These are phyloP conservation scores for Lasioglossum zephyrum DNA, from an alignment of 2,888 invertebrate genomes.

Conservation along the genomic window DNA sequence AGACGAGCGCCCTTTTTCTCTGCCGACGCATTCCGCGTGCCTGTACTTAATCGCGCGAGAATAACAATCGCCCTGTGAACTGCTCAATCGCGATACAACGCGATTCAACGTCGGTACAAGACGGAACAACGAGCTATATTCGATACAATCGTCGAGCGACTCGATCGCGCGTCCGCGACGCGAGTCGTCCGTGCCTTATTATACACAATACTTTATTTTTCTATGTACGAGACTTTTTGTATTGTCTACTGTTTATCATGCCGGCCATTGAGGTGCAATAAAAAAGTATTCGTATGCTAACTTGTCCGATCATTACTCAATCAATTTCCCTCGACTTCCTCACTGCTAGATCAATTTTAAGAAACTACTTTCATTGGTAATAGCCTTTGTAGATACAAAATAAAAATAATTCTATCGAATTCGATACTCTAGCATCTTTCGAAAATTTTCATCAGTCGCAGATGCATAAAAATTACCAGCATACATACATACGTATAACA, in stretches of 20 bases:
- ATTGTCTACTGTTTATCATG: constrained; percentile 35
- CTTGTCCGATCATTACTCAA: neutral
- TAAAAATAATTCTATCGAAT: too few species aligned
- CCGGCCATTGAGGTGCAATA: constrained; percentile 43
- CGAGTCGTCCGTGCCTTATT: constrained; percentile 20
- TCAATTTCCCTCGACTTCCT: neutral
- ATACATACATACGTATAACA: too few species aligned
- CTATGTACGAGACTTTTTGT: constrained; percentile 39
- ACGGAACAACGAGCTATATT: neutral
- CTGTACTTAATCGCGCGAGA: constrained; percentile 8
- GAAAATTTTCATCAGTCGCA: too few species aligned
- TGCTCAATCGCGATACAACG: neutral
- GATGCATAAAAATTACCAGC: neutral
- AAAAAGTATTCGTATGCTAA: constrained; percentile 42
- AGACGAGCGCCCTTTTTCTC: constrained; percentile 11
- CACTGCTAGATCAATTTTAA: too few species aligned
- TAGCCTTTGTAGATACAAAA: too few species aligned
- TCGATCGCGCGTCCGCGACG: constrained; percentile 6
- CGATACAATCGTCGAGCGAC: constrained; percentile 4
- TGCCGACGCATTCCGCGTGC: neutral
- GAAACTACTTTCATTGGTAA: too few species aligned
- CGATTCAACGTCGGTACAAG: neutral
- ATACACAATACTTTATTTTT: constrained; percentile 41
- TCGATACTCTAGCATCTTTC: too few species aligned
- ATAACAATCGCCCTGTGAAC: neutral